These are phyloP conservation scores for Noctua pronuba DNA, from an alignment of 2,888 invertebrate genomes.

Conservation along the genomic window DNA sequence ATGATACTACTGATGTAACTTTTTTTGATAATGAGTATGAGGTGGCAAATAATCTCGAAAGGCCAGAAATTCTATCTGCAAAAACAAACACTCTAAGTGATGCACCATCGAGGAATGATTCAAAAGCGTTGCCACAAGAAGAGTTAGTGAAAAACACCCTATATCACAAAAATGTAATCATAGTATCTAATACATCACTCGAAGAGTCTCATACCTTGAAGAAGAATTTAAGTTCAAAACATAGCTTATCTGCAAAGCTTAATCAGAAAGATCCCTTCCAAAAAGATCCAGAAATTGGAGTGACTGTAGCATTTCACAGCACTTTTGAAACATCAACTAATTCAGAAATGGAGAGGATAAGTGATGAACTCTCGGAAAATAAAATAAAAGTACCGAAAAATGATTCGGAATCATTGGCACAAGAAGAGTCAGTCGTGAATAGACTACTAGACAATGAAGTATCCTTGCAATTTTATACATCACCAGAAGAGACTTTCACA, in stretches of 20 bases:
- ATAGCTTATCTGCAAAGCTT: background rate
- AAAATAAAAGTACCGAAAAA: background rate
- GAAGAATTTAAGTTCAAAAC: background rate
- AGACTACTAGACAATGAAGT: background rate
- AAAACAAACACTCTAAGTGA: background rate
- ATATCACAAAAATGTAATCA: background rate
- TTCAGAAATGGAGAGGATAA: background rate
- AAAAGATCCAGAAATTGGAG: background rate
- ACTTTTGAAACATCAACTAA: constrained; percentile 10
- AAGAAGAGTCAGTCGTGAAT: background rate
- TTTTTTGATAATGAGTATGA: background rate
- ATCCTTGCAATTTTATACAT: background rate
- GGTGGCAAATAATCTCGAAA: background rate
- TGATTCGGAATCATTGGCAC: background rate
- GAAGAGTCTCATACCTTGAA: background rate
- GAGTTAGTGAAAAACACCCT: background rate
- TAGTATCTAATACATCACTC: background rate
- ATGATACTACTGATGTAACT: background rate
- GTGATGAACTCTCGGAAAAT: background rate
- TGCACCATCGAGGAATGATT: background rate
- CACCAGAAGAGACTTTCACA: background rate
- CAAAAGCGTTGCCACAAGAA: background rate
- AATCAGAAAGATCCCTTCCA: background rate
- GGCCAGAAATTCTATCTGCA: background rate
- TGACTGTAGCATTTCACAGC: background rate